Base-by-base conservation (phyloP, 2,113 vertebrate genomes). In the Chionis minor region DNA sequence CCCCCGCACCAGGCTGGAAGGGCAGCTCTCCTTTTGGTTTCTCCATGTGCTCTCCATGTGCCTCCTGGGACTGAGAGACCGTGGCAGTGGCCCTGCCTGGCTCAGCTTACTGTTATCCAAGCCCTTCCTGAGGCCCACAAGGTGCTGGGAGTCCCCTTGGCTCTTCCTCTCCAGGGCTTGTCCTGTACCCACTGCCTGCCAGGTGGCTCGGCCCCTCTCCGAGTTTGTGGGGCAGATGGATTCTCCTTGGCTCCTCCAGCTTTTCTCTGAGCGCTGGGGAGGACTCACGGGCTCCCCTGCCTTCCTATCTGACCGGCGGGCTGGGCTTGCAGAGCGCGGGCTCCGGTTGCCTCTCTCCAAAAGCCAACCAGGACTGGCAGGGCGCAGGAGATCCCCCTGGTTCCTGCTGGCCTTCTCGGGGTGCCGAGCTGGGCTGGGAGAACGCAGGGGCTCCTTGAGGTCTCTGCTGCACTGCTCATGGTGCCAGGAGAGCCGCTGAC, bases 401-500 rank as follows among this genome's bases (percentile, higher is more conserved):
- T 12, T 90, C 81, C 61, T 59, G 70, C 19, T 75, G 65, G 81
- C 33, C 78, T 92, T 97, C 55, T 97, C 96, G 0, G 86, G 71
- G 24, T 27, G 78, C 78, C 30, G 94, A 86, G 94, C 78, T 0
- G 96, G 96, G 94, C 96, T 98, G 80, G 90, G 82, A n/a, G 96
- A 80, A 44, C 6, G 88, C 44, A 67, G 52, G 19, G 81, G 8
- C 52, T 97, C 96, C 59, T 61, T 94, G 91, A 28, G 54, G 56
- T 94, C 96, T 96, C 63, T 84, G 70, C 52, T 47, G 59, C 32
- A 30, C 8, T 92, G 85, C 44, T 97, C 93, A 0, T 88, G 54
- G 69, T 96, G 93, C 97, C 97, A 92, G 45, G 38, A 80, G 11
- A 81, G 63, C 65, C 42, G 90, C 85, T 96, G 97, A 72, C 91